Base-by-base conservation (phyloP, 2,888 invertebrate genomes). In the Bombylius discolor region DNA sequence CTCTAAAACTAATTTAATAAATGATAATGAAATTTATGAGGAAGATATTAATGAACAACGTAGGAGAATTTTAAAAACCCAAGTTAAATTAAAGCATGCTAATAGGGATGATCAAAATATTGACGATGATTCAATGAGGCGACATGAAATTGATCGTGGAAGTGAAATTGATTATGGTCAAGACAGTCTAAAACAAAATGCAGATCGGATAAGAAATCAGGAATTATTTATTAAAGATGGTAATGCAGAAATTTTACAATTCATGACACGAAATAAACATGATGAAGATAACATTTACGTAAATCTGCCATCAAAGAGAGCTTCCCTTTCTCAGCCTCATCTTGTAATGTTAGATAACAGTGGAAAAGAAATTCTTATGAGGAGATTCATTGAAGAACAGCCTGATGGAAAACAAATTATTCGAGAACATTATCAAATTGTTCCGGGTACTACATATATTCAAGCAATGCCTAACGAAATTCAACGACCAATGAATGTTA, bases 311-410 rank as follows among this genome's bases (percentile, higher is more conserved):
- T 59, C 74, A 32, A 76, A 78, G 64, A 72, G 72, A 14, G 75
- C 77, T 60, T 75, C 81, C 61, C 79, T 79, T 39, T 77, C 79
- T 46, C 79, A 79, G 61, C 80, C 79, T 5, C 82, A 83, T 60
- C 77, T 81, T 48, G 77, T 83, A 49, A 81, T 83, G 64, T 81
- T 84, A 13, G 84, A 85, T 62, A 85, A 84, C 63, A 89, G 89
- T 4, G 91, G 90, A 0, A 92, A 92, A 75, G 87, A 90, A 67
- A 83, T 90, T 61, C 74, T 92, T 4, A 84, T 91, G 81, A 81
- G 85, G 63, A 76, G 90, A 54, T 91, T 89, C 68, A 91, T 91
- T 61, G 85, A 89, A 67, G 90, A 91, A 70, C 89, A 85, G 67
- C 80, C 81, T 4, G 81, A 81, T 68, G 81, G 81, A 63, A 81